phyloP scores from a whole-genome alignment of 2,797 vertebrate species.

The Rhadinocentrus ornatus region DNA sequence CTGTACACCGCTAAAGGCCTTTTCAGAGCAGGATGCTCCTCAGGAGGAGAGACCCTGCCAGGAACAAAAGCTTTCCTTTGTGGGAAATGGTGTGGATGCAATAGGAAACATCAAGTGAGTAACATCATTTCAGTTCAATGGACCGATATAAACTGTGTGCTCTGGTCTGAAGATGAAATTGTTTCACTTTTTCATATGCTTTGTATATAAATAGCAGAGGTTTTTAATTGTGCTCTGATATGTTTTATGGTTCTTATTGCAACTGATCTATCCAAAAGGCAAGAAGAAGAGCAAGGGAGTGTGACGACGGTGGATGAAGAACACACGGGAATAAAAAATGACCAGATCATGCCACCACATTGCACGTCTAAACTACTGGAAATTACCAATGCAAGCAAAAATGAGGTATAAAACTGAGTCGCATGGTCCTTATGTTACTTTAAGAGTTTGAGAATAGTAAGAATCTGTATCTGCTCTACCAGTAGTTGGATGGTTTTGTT shows the following conservation, averaged over 20 bases:
- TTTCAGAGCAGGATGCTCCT: conserved; percentile 36
- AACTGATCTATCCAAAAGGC: conserved; percentile 23
- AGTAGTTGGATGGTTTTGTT: too few species aligned
- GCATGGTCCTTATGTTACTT: neutral
- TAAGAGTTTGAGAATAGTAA: neutral
- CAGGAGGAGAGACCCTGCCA: conserved; percentile 36
- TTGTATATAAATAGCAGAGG: neutral
- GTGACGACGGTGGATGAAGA: conserved; percentile 25
- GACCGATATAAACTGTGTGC: neutral
- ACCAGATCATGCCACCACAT: conserved; percentile 44
- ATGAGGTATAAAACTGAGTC: conserved; percentile 33
- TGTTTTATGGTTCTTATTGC: neutral
- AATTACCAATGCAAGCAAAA: conserved; percentile 3
- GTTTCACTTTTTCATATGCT: too few species aligned
- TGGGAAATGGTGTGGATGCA: conserved; percentile 13
- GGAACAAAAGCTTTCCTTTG: conserved; percentile 27
- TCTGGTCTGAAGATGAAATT: neutral
- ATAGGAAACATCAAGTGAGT: conserved; percentile 50
- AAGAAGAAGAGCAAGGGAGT: conserved; percentile 38
- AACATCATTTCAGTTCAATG: neutral
- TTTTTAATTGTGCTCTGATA: neutral
- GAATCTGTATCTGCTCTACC: too few species aligned
- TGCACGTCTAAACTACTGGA: conserved; percentile 27
- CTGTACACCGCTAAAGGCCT: conserved; percentile 38
- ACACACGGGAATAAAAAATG: neutral